Evolutionary conservation across 2,113 vertebrate species (phyloP), one percentile per base, ranked within the genome.

Genomic region (Elephas maximus): DNA sequence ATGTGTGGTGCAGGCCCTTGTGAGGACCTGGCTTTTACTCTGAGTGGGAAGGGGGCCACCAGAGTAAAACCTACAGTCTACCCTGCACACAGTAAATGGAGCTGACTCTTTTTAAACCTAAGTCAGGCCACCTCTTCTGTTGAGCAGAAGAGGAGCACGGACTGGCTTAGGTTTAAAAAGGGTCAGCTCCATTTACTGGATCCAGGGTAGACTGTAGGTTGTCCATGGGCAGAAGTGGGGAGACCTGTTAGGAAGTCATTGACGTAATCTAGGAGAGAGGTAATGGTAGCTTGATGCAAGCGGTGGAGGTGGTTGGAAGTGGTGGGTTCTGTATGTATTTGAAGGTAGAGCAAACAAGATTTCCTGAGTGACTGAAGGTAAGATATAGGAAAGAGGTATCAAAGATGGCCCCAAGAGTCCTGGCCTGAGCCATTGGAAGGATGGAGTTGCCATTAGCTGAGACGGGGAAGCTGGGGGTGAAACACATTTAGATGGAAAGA

Each of bases 11-110:
- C 37, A 63, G 44, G 62, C 23, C 41, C 23, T 2, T 30, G 41
- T 12, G 51, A 83, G 83, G n/a, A n/a, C 51, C n/a, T 71, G 92
- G 44, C 48, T 88, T 88, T 94, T 84, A 74, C 69, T 77, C 60
- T 26, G 33, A 84, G 51, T 48, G n/a, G 88, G 8, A 92, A 79
- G 28, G 5, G 23, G 65, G 33, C 24, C 78, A 30, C 8, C 30
- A 9, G 71, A 37, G 30, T 73, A 48, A 62, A 62, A 21, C 41
- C 69, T 78, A 11, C 6, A 44, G 24, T 83, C 85, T 92, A 48
- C 62, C 41, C 12, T 89, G 73, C 48, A 80, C 7, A 41, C 44
- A 57, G 21, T 63, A 79, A 57, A 37, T 57, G 89, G 37, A 90
- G 37, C 41, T 51, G 41, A 96, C 21, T 4, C 41, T 60, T 41